These are phyloP conservation scores for Tholera decimalis DNA, from an alignment of 2,888 invertebrate genomes.

Conservation along the genomic window DNA sequence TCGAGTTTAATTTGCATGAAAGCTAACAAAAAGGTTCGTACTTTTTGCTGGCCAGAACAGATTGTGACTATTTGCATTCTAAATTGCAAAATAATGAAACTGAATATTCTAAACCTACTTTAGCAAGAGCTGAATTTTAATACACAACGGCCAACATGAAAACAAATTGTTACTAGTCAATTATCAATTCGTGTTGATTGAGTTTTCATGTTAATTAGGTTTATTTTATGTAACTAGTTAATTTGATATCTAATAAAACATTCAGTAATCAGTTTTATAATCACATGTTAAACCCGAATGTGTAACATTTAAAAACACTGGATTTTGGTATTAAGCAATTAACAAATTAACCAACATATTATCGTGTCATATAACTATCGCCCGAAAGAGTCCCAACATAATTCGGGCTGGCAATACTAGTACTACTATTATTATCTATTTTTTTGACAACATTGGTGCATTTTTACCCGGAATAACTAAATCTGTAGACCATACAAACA, in stretches of 20 bases:
- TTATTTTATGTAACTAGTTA: background rate
- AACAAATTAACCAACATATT: too few relatives aligned
- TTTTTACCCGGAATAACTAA: too few relatives aligned
- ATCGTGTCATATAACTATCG: too few relatives aligned
- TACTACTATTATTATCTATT: too few relatives aligned
- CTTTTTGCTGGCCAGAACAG: conserved; percentile 44
- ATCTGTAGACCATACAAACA: too few relatives aligned
- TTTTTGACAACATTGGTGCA: too few relatives aligned
- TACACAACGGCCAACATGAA: conserved; percentile 3
- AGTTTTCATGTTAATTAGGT: conserved; percentile 31
- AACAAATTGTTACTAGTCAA: conserved; percentile 14
- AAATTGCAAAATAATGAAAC: too few relatives aligned
- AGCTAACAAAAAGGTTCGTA: conserved; percentile 48
- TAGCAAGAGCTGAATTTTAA: conserved; percentile 32
- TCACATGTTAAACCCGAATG: too few relatives aligned
- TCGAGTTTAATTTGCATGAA: conserved; percentile 65
- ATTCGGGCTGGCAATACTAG: too few relatives aligned
- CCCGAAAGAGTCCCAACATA: too few relatives aligned
- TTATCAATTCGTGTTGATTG: conserved; percentile 28
- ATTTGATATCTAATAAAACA: background rate
- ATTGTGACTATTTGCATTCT: conserved; percentile 62
- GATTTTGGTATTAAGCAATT: too few relatives aligned
- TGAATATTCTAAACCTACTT: conserved; percentile 45
- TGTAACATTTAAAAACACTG: too few relatives aligned
- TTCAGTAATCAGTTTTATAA: background rate